phyloP scores from a whole-genome alignment of 2,113 vertebrate species.

The Eublepharis macularius region DNA sequence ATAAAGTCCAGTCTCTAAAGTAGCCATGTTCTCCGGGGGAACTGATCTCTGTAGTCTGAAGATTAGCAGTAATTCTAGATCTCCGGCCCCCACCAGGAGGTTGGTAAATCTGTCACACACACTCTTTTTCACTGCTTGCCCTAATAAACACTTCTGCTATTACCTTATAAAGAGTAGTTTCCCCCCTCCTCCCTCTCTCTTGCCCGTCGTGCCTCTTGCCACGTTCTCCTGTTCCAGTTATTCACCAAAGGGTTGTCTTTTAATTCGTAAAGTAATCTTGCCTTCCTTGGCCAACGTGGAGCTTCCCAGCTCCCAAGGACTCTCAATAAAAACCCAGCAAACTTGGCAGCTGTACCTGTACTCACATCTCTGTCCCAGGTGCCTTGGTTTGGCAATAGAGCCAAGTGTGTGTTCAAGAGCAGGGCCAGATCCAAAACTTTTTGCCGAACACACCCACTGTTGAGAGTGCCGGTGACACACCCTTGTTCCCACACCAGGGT shows the following conservation, averaged over 20 bases:
- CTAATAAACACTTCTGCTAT: too few relatives aligned
- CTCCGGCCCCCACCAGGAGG: too few relatives aligned
- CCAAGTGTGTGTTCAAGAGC: neutral
- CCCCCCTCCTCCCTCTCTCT: too few relatives aligned
- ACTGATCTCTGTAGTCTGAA: too few relatives aligned
- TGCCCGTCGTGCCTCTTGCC: too few relatives aligned
- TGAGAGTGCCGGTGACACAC: neutral
- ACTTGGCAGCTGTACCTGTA: neutral
- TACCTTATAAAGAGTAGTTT: too few relatives aligned
- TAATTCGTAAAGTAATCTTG: neutral
- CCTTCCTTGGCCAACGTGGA: neutral
- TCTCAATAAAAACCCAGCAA: neutral
- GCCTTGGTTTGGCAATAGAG: neutral
- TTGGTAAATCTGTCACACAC: too few relatives aligned
- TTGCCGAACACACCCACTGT: neutral
- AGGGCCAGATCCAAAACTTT: neutral
- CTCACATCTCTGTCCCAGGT: neutral
- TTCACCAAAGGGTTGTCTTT: neutral
- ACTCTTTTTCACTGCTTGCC: too few relatives aligned
- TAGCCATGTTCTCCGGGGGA: too few relatives aligned
- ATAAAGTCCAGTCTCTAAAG: too few relatives aligned
- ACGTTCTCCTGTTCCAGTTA: too few relatives aligned
- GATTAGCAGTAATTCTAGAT: too few relatives aligned
- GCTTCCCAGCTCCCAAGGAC: neutral
- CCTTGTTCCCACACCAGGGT: slow-evolving; percentile 11